These are phyloP conservation scores for Microplitis mediator DNA, from an alignment of 1,140 invertebrate species.

Conservation along the genomic window DNA sequence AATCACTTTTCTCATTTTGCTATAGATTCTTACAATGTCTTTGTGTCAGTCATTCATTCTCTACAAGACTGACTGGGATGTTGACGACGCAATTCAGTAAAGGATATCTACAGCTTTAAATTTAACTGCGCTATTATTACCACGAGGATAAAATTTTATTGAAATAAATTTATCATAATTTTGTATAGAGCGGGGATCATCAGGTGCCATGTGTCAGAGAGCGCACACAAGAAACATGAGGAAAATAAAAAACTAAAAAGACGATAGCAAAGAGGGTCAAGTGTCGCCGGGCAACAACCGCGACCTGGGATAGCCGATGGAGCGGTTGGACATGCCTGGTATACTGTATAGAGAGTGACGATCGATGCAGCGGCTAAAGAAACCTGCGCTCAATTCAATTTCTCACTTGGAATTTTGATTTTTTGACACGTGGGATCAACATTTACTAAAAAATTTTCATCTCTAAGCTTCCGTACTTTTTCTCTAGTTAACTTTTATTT, in stretches of 20 bases:
- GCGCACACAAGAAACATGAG: background rate
- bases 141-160: background rate
- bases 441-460: background rate
- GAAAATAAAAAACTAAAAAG: background rate
- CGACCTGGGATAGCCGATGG: slow-evolving; percentile 23
- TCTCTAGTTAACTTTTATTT: background rate
- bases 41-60: no score
- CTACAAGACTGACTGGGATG: no score
- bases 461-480: no score
- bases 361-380: slow-evolving; percentile 17
- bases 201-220: background rate
- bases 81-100: background rate
- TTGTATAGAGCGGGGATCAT: background rate
- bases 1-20: no score
- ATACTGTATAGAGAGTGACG: slow-evolving; percentile 10
- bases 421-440: background rate
- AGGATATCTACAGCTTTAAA: background rate
- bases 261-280: slow-evolving; percentile 15
- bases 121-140: background rate
- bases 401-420: slow-evolving; percentile 11
- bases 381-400: slow-evolving; percentile 19
- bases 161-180: background rate
- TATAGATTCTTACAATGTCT: no score
- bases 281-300: slow-evolving; percentile 24
- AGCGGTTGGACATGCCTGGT: slow-evolving; percentile 21